Base-by-base conservation (phyloP, 2,888 invertebrate species). In the Yponomeuta cagnagella region DNA sequence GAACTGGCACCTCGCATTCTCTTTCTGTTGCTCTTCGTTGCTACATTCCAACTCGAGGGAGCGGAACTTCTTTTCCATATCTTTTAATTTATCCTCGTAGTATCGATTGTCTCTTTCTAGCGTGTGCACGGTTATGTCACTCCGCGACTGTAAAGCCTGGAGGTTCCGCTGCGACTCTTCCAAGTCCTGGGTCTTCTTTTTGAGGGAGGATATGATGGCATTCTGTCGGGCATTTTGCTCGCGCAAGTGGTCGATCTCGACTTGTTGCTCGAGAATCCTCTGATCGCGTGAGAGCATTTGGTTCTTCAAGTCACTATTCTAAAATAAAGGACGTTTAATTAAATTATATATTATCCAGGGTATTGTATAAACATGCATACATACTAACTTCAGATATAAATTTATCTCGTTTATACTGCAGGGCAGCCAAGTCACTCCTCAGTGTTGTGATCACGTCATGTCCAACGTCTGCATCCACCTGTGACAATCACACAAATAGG, bases 191-290 rank as follows among this genome's bases (percentile, higher is more conserved):
- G 97, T 94, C 72, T 97, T 95, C 82, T 95, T 96, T 81, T 96
- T 95, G 70, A 97, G 93, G 0, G 97, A 97, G 3, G 94, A 94
- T 75, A 97, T 96, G 67, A 97, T 93, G 0, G 97, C 95, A 78
- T 95, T 96, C 84, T 97, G 97, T 63, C 97, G 92, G 1, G 97
- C 97, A 68, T 96, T 94, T 84, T 97, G 97, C 74, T 97, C 96
- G 9, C 95, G 93, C 30, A 96, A 88, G 79, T 96, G 95, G 77
- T 97, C 95, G 30, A 95, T 95, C 83, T 97, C 97, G 48, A 95
- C 94, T 82, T 96, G 96, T 73, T 96, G 93, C 77, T 97, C 96
- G 77, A 95, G 89, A 76, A 95, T 93, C 78, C 95, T 90, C 80
- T 96, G 95, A 75, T 96, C 96, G 71, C 95, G 93, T 48, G 94